These are phyloP conservation scores for Eudyptes chrysolophus DNA, from an alignment of 2,113 vertebrate species.

Conservation along the genomic window DNA sequence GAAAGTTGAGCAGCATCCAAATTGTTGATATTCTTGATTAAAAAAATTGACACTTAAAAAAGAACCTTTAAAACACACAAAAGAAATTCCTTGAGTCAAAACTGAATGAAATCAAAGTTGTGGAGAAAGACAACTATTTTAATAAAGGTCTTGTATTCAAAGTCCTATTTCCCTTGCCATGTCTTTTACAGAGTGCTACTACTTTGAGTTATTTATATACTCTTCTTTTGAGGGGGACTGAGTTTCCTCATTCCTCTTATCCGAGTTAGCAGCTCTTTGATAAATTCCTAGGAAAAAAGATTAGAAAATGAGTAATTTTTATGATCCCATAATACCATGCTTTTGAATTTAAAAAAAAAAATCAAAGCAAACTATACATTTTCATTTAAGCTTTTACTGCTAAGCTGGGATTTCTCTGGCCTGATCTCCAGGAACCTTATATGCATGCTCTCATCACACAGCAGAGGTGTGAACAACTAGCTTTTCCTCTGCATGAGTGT, in stretches of 20 bases:
- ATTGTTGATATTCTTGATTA: slow-evolving; percentile 49
- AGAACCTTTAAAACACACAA: slow-evolving; percentile 68
- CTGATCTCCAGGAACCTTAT: not conserved
- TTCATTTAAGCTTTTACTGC: not conserved
- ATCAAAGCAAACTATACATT: not conserved
- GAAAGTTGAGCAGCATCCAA: slow-evolving; percentile 59
- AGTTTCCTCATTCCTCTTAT: slow-evolving; percentile 98
- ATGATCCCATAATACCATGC: not conserved
- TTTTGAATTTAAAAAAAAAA: not conserved
- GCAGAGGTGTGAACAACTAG: not conserved
- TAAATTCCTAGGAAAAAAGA: slow-evolving; percentile 82
- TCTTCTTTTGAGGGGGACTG: slow-evolving; percentile 93
- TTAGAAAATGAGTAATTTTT: slow-evolving; percentile 26
- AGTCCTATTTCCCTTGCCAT: slow-evolving; percentile 57
- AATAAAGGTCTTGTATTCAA: slow-evolving; percentile 69
- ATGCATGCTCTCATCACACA: not conserved
- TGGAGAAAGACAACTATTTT: slow-evolving; percentile 68
- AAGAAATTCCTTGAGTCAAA: slow-evolving; percentile 69
- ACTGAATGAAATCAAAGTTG: slow-evolving; percentile 63
- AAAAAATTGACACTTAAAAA: slow-evolving; percentile 69
- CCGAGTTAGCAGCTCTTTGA: slow-evolving; percentile 91
- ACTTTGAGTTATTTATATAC: slow-evolving; percentile 79
- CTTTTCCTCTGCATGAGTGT: not conserved
- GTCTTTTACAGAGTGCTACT: slow-evolving; percentile 50
- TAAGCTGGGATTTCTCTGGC: not conserved